Evolutionary conservation across 2,113 vertebrate species (phyloP), one percentile per base, ranked within the genome.

Genomic region (Cairina moschata): DNA sequence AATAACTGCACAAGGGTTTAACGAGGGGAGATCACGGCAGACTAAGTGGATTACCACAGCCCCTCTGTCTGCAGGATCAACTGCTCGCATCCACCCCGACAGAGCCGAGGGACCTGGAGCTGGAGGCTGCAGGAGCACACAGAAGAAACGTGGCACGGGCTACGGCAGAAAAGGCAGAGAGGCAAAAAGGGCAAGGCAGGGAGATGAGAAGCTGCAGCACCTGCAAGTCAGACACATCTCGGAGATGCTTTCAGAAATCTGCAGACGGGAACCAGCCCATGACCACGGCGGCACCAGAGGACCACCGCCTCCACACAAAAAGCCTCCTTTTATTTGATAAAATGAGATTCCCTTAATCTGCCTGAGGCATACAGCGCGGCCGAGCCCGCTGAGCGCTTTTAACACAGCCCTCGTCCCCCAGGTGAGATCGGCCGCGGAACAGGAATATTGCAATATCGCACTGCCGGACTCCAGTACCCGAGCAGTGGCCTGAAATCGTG

Each of bases 41-140:
- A 22, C 17, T 48, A 50, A 87, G 48, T 40, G 87, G 74, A 94
- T 94, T 79, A 59, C 29, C 7, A 9, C 78, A 36, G 21, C 67
- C 88, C 50, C 44, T 87, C 63, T 31, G 48, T 44, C 77, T 65
- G 38, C 48, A 58, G 83, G 59, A 93, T 71, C 89, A 56, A 48
- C 38, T 46, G 32, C 8, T 56, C 32, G 48, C 82, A 54, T 38
- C 71, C 72, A 74, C 75, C 66, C 13, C 62, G 56, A 11, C 38
- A 66, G 62, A 34, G 14, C 42, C 13, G 13, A 52, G 73, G n/a
- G 50, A 80, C 40, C 54, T 17, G 28, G 13, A 62, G 65, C 32
- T 44, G 17, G 50, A 63, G 86, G 9, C 42, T 55, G 10, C 42
- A 77, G 66, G 56, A 50, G 31, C 3, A 36, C 20, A 38, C 9